These are phyloP conservation scores for Drosophila seguyi DNA, from an alignment of 1,140 invertebrate species.

Conservation along the genomic window DNA sequence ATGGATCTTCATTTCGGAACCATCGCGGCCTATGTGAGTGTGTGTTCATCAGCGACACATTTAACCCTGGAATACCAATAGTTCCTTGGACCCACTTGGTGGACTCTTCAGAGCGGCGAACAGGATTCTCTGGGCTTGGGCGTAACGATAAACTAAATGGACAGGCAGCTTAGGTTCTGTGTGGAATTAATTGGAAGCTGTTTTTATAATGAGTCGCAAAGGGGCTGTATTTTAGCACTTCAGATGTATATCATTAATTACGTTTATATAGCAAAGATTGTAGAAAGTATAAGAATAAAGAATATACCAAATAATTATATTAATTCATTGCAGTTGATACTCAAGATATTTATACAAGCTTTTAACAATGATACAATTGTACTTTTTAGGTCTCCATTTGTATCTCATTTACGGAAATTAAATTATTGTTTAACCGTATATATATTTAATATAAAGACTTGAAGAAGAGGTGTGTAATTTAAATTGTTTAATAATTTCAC, in stretches of 20 bases:
- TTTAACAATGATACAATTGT: neutral
- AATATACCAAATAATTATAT: neutral
- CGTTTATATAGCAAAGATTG: neutral
- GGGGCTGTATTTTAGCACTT: constrained; percentile 9
- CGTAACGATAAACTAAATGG: constrained; percentile 34
- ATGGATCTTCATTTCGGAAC: constrained; percentile 59
- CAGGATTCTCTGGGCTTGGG: constrained; percentile 17
- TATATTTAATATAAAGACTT: neutral
- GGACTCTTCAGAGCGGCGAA: constrained; percentile 15
- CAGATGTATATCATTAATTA: constrained; percentile 6
- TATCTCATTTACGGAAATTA: neutral
- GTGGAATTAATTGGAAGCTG: constrained; percentile 39
- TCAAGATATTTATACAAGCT: neutral
- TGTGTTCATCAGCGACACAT: constrained; percentile 44
- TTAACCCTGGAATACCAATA: constrained; percentile 44
- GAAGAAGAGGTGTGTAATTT: accelerated
- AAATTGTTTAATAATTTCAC: neutral
- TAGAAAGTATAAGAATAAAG: neutral
- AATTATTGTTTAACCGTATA: neutral
- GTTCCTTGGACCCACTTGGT: constrained; percentile 41
- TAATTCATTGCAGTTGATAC: neutral
- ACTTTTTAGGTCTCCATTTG: neutral
- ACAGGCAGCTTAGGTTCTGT: constrained; percentile 25
- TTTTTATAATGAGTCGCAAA: constrained; percentile 27
- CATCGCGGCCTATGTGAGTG: constrained; percentile 5